phyloP scores from a whole-genome alignment of 2,888 invertebrate species.

The Disparrhopalites patrizii region DNA sequence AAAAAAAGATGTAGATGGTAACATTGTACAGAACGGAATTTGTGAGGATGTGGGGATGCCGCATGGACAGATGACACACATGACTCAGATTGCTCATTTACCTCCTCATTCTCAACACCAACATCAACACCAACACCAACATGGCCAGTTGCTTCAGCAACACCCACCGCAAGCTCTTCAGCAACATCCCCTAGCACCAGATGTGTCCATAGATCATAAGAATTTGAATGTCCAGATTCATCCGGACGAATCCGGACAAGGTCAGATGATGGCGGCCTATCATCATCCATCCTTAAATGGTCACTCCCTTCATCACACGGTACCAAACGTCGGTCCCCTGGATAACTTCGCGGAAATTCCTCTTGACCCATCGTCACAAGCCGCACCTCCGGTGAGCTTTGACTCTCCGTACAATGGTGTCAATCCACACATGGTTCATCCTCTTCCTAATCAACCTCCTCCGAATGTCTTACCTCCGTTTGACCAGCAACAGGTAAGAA shows the following conservation, averaged over 20 bases:
- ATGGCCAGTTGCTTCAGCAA: slow-evolving; percentile 55
- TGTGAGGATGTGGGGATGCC: slow-evolving; percentile 60
- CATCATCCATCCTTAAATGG: slow-evolving; percentile 31
- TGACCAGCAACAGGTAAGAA: slow-evolving; percentile 47
- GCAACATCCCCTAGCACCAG: slow-evolving; percentile 27
- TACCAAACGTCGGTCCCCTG: slow-evolving; percentile 32
- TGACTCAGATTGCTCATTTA: slow-evolving; percentile 41
- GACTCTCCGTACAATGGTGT: slow-evolving; percentile 41
- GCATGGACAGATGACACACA: slow-evolving; percentile 35
- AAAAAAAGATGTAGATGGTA: slow-evolving; percentile 55
- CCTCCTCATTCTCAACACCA: slow-evolving; percentile 38
- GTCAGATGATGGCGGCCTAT: slow-evolving; percentile 46
- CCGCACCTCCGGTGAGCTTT: slow-evolving; percentile 37
- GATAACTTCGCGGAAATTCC: slow-evolving; percentile 43
- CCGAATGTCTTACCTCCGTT: slow-evolving; percentile 43
- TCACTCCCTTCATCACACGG: slow-evolving; percentile 37
- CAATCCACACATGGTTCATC: slow-evolving; percentile 45
- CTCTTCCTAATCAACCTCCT: slow-evolving; percentile 41
- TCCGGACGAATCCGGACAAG: slow-evolving; percentile 51
- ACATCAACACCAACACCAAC: slow-evolving; percentile 46
- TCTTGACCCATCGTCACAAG: slow-evolving; percentile 36
- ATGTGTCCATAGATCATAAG: slow-evolving; percentile 39
- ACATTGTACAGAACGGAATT: slow-evolving; percentile 64
- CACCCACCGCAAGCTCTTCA: slow-evolving; percentile 54
- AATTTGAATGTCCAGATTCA: slow-evolving; percentile 49